Evolutionary conservation across 2,797 vertebrate genomes (phyloP).

Genomic region (Rhynchonycteris naso): DNA sequence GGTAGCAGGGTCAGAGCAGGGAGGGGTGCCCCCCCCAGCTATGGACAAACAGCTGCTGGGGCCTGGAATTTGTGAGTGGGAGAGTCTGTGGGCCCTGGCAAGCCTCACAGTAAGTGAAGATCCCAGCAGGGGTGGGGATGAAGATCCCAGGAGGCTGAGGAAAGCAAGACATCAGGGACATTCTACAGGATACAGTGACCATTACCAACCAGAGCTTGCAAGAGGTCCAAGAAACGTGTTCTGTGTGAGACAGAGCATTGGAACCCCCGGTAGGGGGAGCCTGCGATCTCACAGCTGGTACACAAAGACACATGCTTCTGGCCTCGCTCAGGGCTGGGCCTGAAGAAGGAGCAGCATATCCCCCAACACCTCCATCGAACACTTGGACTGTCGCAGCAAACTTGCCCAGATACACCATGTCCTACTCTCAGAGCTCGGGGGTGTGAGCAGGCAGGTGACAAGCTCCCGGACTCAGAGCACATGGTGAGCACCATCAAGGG

Average conservation of each 20-base stretch:
- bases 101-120: conserved; percentile 86
- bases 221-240: conserved; percentile 90
- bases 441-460: conserved; percentile 95
- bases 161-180: conserved; percentile 92
- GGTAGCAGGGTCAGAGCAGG: conserved; percentile 63
- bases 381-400: conserved; percentile 96
- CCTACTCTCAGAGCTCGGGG: conserved; percentile 96
- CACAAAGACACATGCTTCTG: conserved; percentile 94
- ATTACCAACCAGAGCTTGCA: conserved; percentile 97
- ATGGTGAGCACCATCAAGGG: conserved; percentile 96
- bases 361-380: conserved; percentile 93
- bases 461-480: conserved; percentile 95
- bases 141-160: conserved; percentile 86
- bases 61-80: conserved; percentile 77
- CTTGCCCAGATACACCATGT: conserved; percentile 95
- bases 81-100: conserved; percentile 79
- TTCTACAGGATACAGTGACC: conserved; percentile 96
- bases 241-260: conserved; percentile 82
- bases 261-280: conserved; percentile 92
- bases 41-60: conserved; percentile 80
- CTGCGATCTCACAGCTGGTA: conserved; percentile 93
- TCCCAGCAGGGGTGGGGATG: conserved; percentile 88
- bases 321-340: conserved; percentile 95
- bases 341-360: conserved; percentile 90
- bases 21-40: conserved; percentile 72